Evolutionary conservation across 2,113 vertebrate species (phyloP), one percentile per base, ranked within the genome.

Genomic region (Perccottus glenii): DNA sequence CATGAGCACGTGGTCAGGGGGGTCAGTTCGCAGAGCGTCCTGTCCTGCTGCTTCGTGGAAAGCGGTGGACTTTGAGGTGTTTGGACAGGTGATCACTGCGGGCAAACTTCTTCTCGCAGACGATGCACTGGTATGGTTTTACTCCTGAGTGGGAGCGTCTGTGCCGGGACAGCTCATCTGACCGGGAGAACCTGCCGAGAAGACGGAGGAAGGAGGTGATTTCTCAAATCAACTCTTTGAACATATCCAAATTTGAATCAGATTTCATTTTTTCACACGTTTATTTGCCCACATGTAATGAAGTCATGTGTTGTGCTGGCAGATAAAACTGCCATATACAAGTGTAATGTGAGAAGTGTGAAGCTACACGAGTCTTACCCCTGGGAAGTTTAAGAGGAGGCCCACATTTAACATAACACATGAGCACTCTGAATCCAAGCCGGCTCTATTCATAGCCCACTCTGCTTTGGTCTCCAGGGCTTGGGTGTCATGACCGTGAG

Each of bases 61-160:
- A 98, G 73, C 97, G 96, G 81, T 99, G 98, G 90, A 99, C 98
- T 93, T 99, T 99, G 93, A 99, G 91, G 45, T 99, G 98, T 89
- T 99, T 99, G 86, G 98, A 98, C 88, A 99, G 95, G 93, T 99
- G 98, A 94, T 99, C 97, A 8, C 98, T 99, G 56, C 98, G 95
- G 27, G 98, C 96, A 73, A 99, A 99, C 92, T 97, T 99, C 93
- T 99, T 99, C 90, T 99, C 97, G 0, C 98, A 99, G 70, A 98
- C 93, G 0, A 95, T 95, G 73, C 98, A 99, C 90, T 98, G 96
- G 86, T 99, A 99, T 0, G 98, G 98, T 81, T 99, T 99, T 79
- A 99, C 96, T 48, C 98, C 98, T 0, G 97, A 99, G 89, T 99
- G 98, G 12, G 98, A 99, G 44, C 98, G 96, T 14, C 97, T 88